These are phyloP conservation scores for Amazona guildingii DNA, from an alignment of 2,113 vertebrate species.

Conservation along the genomic window DNA sequence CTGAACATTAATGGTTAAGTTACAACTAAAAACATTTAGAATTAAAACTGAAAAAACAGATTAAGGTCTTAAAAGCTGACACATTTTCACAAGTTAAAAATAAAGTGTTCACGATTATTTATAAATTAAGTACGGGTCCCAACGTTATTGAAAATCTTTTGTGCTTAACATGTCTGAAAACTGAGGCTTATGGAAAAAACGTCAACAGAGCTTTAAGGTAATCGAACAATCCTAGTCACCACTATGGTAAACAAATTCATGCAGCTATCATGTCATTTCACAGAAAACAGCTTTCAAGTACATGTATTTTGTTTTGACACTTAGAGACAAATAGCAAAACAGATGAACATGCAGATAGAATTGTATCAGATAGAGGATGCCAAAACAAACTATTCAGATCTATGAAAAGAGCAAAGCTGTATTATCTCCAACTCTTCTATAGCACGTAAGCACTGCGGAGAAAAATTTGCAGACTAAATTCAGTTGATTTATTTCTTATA, in stretches of 20 bases:
- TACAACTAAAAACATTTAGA: not conserved
- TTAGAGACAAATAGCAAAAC: not conserved
- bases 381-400: not conserved
- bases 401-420: not conserved
- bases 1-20: not conserved
- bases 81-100: not conserved
- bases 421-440: not conserved
- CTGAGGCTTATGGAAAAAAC: not conserved
- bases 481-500: not conserved
- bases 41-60: not conserved
- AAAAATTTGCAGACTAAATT: not conserved
- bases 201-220: not conserved
- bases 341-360: not conserved
- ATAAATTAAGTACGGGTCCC: not conserved
- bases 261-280: not conserved
- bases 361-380: not conserved
- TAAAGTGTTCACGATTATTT: not conserved
- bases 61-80: not conserved
- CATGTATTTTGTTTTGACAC: not conserved
- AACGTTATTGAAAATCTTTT: not conserved
- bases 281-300: conserved; percentile 4
- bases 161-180: not conserved
- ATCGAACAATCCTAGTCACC: not conserved
- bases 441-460: not conserved
- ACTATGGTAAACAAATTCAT: not conserved